These are phyloP conservation scores for Bellardia bayeri DNA, from an alignment of 2,888 invertebrate genomes.

Conservation along the genomic window DNA sequence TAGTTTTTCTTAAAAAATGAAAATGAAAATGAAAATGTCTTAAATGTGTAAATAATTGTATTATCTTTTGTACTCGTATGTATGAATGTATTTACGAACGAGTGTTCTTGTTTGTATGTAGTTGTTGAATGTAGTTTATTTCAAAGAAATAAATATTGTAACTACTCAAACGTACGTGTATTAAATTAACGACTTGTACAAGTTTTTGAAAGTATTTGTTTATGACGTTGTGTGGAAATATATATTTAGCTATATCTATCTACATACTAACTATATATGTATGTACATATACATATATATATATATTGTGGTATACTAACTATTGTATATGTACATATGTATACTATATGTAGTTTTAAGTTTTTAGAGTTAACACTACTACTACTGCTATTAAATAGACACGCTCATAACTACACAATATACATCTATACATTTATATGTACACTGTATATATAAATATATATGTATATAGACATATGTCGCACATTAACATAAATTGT, in stretches of 20 bases:
- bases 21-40: slow-evolving; percentile 38
- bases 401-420: not conserved
- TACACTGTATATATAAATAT: not conserved
- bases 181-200: slow-evolving; percentile 43
- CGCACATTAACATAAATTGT: slow-evolving; percentile 55
- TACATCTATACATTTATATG: no score
- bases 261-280: not conserved
- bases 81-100: not conserved
- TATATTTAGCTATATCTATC: not conserved
- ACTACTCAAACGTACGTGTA: slow-evolving; percentile 32
- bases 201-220: slow-evolving; percentile 8
- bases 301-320: no score
- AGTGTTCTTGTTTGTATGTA: not conserved
- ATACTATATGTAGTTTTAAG: slow-evolving; percentile 13
- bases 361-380: not conserved
- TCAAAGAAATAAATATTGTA: slow-evolving; percentile 24
- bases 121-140: slow-evolving; percentile 1
- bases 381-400: not conserved
- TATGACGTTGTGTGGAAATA: not conserved
- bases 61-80: not conserved
- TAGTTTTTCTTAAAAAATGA: not conserved
- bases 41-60: slow-evolving; percentile 59
- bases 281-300: no score
- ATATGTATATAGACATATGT: not conserved
- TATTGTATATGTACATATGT: no score